Evolutionary conservation across 2,113 vertebrate species (phyloP), one percentile per base, ranked within the genome.

Genomic region (Malaclemys terrapin): DNA sequence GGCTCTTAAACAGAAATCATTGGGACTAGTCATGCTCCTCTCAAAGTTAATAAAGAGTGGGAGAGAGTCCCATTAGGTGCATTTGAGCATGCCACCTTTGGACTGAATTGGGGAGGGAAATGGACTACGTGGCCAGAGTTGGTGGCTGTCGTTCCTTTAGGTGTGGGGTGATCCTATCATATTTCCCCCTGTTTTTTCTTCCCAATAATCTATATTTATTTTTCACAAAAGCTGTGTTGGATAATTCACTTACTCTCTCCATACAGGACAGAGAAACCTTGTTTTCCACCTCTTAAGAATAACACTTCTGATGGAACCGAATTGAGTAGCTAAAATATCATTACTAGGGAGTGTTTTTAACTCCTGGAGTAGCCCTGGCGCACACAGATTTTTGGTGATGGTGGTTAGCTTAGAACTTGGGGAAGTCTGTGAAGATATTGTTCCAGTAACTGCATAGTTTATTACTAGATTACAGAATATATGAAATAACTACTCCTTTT

Each of bases 401-500:
- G 80, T 87, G 11, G 24, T 78, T 78, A 47, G 75, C 24, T 47
- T 29, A 78, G 42, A 47, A 38, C 22, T 56, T 82, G 54, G 49
- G 3, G 4, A 56, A 56, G 16, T 35, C 56, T 89, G 56, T 50
- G 59, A 53, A 53, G 72, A 52, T 8, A 52, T 42, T 19, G 62
- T 54, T 83, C 86, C 29, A 79, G 90, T 25, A 84, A 38, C 19
- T 84, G 29, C 45, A 17, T 4, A 72, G 45, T 5, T 0, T n/a
- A 22, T 65, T 49, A 10, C 78, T 93, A 3, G 83, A 65, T 45
- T 50, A 50, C 0, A 3, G 75, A 45, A 42, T 42, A 56, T 1
- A 12, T 76, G 50, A 88, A 96, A 87, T 47, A 91, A 49, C 9
- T 54, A 17, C 24, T 75, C 94, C 8, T 16, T 85, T 89, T 35